These are phyloP conservation scores for Drosophila elegans DNA, from an alignment of 1,140 invertebrate genomes.

Conservation along the genomic window DNA sequence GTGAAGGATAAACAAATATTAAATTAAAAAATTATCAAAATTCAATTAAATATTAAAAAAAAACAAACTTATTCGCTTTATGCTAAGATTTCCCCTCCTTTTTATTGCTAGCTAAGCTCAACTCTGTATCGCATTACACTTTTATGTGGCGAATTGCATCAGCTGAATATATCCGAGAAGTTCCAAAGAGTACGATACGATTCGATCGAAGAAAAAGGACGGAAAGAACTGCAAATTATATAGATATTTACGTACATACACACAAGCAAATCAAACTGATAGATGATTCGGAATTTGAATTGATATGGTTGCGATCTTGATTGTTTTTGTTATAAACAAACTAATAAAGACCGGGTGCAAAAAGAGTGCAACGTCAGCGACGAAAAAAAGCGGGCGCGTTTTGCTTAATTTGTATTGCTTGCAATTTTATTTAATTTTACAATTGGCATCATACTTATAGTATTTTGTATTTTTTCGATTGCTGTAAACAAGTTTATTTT, in stretches of 20 bases:
- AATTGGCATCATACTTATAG: constrained; percentile 24
- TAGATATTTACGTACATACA: constrained; percentile 10
- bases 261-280: constrained; percentile 20
- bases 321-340: constrained; percentile 64
- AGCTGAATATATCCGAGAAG: constrained; percentile 29
- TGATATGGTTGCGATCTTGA: constrained; percentile 33
- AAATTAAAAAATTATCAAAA: neutral
- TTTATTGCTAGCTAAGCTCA: constrained; percentile 13
- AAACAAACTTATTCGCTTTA: constrained; percentile 5
- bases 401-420: constrained; percentile 34
- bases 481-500: constrained; percentile 72
- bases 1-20: neutral
- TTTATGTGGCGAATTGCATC: constrained; percentile 54
- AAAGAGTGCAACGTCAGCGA: constrained; percentile 64
- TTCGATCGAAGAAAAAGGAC: constrained; percentile 7
- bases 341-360: constrained; percentile 43
- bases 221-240: constrained; percentile 11
- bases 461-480: constrained; percentile 41
- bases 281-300: constrained; percentile 35
- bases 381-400: constrained; percentile 17
- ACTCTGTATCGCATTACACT: constrained; percentile 31
- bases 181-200: neutral
- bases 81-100: neutral
- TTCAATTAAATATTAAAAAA: constrained; percentile 1
- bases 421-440: constrained; percentile 30